Base-by-base conservation (phyloP, 92 coral and sea anemone species). In the Desmophyllum pertusum region DNA sequence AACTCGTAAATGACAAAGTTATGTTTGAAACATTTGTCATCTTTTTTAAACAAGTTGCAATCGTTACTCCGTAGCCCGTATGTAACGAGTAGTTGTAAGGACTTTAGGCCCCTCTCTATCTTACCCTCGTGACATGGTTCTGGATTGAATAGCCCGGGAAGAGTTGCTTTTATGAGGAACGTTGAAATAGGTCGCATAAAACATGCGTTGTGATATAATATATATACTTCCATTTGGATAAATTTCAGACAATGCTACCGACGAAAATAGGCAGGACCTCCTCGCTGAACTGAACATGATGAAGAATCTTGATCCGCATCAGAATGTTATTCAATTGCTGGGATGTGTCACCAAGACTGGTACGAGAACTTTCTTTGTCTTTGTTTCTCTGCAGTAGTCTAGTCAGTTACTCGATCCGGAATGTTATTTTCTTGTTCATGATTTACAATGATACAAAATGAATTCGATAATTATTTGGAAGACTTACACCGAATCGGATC, bases 311-410 rank as follows among this genome's bases (percentile, higher is more conserved):
- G 93, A 86, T 14, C 93, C 89, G 35, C 98, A 94, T 59, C 88
- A 87, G 1, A 91, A 94, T 57, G 95, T 91, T 51, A 91, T 94
- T 37, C 90, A 85, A 41, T 92, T 94, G 65, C 78, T 92, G 57
- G 98, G 95, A n/a, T 94, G 92, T 64, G 92, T 92, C 21, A 80
- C 92, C 15, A 90, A 83, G 38, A 61, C 95, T 84, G 98, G 98
- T 94, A 66, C 21, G 46, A 35, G 5, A 2, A 13, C 4, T 30
- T 64, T 33, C 35, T 25, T 46, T 46, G 52, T 46, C 0, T 46
- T 46, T 46, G 8, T n/a, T n/a, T n/a, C 0, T 46, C 15, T 46
- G 52, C 52, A 15, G 15, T 46, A n/a, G n/a, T n/a, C n/a, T n/a
- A n/a, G n/a, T n/a, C n/a, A n/a, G n/a, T n/a, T n/a, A n/a, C n/a